Percentiles rank a stretch among this genome's conserved stretches.
Conservation (phyloP, 2,797 vertebrate species). For the Psittacula echo region DNA sequence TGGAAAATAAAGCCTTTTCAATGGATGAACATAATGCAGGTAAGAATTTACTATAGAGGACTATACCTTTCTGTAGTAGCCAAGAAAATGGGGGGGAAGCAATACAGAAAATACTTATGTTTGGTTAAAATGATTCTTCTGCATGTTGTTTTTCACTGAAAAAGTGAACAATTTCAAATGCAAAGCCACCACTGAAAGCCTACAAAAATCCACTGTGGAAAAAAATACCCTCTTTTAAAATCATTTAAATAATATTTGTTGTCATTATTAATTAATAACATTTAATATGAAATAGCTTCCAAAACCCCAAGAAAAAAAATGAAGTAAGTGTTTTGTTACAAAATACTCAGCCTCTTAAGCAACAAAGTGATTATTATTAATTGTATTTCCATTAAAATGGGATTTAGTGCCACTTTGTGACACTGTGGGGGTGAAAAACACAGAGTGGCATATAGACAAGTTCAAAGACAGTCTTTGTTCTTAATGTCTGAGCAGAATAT, state of each 20-base stretch:
- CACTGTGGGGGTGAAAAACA: neutral
- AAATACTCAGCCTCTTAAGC: neutral
- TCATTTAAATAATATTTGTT: neutral
- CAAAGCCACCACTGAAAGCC: neutral
- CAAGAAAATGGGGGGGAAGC: neutral
- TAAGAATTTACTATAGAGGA: constrained; percentile 46
- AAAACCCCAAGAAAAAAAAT: neutral
- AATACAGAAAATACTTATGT: neutral
- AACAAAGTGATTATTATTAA: neutral
- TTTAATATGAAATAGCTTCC: neutral
- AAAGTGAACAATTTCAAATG: neutral
- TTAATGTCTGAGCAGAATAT: neutral
- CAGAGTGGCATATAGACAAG: neutral
- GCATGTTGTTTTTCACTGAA: neutral
- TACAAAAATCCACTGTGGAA: neutral
- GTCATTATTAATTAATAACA: neutral
- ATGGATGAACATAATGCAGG: constrained; percentile 93
- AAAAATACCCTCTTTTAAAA: neutral
- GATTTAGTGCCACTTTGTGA: neutral
- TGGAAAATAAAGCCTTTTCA: constrained; percentile 95
- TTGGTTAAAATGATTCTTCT: neutral
- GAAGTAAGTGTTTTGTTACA: neutral
- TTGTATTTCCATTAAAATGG: neutral
- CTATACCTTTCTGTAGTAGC: neutral
- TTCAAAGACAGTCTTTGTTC: constrained; percentile 38